A percentile compares a stretch with the other conserved stretches of the same genome.
Conservation (phyloP, 30 jellyfish, hydroid and myxozoan genomes). For the Catostylus mosaicus region DNA sequence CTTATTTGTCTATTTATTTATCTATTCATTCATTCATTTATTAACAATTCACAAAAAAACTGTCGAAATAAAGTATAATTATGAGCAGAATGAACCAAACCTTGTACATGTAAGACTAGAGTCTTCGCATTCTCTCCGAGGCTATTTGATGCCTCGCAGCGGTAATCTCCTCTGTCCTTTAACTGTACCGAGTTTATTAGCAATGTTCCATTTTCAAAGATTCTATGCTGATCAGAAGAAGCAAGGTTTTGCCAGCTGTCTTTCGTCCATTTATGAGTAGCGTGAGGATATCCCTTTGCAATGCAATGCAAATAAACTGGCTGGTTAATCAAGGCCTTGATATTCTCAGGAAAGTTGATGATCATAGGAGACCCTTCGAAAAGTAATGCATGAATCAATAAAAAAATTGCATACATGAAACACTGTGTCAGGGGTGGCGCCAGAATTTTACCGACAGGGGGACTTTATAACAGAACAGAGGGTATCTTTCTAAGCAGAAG, state of each 20-base stretch:
- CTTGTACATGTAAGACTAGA: conserved; percentile 57
- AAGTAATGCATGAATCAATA: too few relatives aligned
- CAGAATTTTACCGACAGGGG: too few relatives aligned
- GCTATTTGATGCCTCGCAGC: conserved; percentile 71
- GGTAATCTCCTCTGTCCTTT: conserved; percentile 67
- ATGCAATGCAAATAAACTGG: conserved; percentile 65
- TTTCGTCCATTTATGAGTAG: conserved; percentile 70
- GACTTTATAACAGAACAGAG: too few relatives aligned
- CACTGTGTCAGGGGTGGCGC: too few relatives aligned
- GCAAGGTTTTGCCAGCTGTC: conserved; percentile 55
- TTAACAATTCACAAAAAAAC: too few relatives aligned
- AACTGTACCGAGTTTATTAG: conserved; percentile 45
- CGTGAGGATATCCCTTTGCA: conserved; percentile 88
- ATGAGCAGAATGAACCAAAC: conserved; percentile 15
- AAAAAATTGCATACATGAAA: too few relatives aligned
- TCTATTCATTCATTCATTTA: too few relatives aligned
- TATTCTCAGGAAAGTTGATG: conserved; percentile 40
- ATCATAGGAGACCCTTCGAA: conserved; percentile 82
- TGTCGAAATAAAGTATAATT: background rate
- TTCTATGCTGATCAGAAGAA: conserved; percentile 37
- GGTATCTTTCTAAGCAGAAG: too few relatives aligned
- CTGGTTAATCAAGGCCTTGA: conserved; percentile 55
- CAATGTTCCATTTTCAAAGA: conserved; percentile 83
- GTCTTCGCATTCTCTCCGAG: conserved; percentile 58
- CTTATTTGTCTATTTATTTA: too few relatives aligned